Percentiles rank a stretch among this genome's conserved stretches.
Conservation (phyloP, 2,888 invertebrate species). For the Machimus atricapillus region DNA sequence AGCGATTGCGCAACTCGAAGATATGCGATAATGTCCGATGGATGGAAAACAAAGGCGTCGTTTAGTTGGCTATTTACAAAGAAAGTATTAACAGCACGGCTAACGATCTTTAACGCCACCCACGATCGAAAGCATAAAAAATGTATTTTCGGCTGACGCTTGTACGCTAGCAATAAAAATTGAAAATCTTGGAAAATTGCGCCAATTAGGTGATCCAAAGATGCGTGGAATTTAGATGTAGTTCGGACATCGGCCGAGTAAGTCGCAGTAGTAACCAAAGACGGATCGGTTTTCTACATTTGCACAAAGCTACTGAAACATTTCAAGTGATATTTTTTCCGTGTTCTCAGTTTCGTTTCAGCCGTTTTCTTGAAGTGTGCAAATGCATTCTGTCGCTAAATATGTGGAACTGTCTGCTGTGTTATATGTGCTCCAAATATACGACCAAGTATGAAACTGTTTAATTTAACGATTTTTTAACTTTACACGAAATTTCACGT, state of each 20-base stretch:
- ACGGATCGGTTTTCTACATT: not conserved
- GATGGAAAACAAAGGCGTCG: constrained; percentile 1
- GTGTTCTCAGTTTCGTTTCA: not conserved
- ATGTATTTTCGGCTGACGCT: not conserved
- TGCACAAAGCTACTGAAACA: not conserved
- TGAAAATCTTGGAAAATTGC: constrained; percentile 1
- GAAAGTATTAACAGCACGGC: constrained; percentile 6
- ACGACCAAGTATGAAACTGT: not conserved
- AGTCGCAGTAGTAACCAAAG: not conserved
- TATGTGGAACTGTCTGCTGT: constrained; percentile 12
- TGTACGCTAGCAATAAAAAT: not conserved
- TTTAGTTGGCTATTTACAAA: not conserved
- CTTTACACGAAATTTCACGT: not conserved
- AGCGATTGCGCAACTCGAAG: not conserved
- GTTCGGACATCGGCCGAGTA: constrained; percentile 7
- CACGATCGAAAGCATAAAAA: not conserved
- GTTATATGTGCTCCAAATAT: constrained; percentile 9
- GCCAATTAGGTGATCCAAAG: not conserved
- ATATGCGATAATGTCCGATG: not conserved
- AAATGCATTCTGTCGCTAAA: not conserved
- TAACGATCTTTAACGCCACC: not conserved
- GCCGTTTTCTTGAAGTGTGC: not conserved
- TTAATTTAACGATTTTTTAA: not conserved
- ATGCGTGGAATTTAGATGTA: constrained; percentile 18
- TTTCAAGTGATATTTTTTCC: not conserved